A percentile compares a stretch with the other conserved stretches of the same genome.
Conservation (phyloP, 2,797 vertebrate genomes). For the Neosalanx taihuensis region DNA sequence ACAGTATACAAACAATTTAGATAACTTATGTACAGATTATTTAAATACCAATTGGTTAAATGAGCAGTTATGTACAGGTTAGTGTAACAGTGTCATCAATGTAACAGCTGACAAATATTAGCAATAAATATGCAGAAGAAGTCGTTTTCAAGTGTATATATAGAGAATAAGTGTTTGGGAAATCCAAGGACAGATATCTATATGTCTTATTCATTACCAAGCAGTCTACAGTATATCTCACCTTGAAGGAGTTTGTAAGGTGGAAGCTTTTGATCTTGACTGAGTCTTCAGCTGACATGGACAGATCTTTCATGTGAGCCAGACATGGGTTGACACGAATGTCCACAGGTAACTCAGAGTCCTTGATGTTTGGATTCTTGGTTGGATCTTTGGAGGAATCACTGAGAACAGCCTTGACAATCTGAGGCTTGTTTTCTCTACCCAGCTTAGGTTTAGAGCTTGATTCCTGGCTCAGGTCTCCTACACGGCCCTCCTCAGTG, state of each 20-base stretch:
- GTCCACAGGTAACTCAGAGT: constrained; percentile 52
- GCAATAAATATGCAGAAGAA: too few species aligned
- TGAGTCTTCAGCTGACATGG: constrained; percentile 19
- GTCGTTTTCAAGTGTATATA: not conserved
- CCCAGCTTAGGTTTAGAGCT: not conserved
- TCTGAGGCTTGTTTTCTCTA: not conserved
- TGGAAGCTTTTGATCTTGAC: constrained; percentile 34
- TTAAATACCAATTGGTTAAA: too few species aligned
- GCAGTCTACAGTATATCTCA: not conserved
- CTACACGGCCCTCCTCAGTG: not conserved
- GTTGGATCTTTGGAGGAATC: constrained; percentile 31
- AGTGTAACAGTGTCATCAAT: too few species aligned
- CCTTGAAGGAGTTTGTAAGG: constrained; percentile 43
- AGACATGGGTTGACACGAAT: constrained; percentile 41
- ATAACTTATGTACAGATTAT: too few species aligned
- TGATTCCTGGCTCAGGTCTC: too few species aligned
- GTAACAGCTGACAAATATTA: too few species aligned
- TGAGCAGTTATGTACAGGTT: too few species aligned
- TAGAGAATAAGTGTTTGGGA: not conserved
- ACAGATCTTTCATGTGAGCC: constrained; percentile 36
- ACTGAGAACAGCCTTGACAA: constrained; percentile 2
- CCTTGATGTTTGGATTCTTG: constrained; percentile 55
- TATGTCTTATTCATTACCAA: not conserved
- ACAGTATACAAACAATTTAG: too few species aligned
- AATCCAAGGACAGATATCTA: not conserved